A percentile compares a stretch with the other conserved stretches of the same genome.
phyloP scores from a whole-genome alignment of 2,113 vertebrate species.

The Sisor rabdophorus region DNA sequence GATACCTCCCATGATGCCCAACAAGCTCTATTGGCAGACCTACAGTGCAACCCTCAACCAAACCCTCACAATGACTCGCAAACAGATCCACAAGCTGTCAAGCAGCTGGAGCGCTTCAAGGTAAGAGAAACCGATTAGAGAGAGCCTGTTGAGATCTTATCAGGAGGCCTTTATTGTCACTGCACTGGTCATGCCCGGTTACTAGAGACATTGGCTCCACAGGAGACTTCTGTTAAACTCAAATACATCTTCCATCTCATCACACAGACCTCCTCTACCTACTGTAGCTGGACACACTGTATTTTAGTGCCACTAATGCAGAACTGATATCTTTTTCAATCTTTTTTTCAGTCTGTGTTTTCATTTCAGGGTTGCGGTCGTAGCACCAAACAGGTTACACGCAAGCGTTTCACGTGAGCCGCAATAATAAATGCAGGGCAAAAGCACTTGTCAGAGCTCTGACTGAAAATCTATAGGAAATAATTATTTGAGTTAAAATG shows the following conservation, averaged over 20 bases:
- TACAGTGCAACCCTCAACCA: constrained; percentile 47
- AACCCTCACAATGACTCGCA: constrained; percentile 27
- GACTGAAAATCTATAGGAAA: constrained; percentile 55
- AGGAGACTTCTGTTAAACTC: constrained; percentile 24
- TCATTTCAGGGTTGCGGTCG: neutral
- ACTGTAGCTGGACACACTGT: constrained; percentile 1
- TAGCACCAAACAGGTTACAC: constrained; percentile 19
- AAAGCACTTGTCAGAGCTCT: constrained; percentile 47
- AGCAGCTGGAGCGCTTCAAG: constrained; percentile 94
- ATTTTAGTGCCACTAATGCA: constrained; percentile 16
- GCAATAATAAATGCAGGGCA: constrained; percentile 47
- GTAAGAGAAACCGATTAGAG: constrained; percentile 64
- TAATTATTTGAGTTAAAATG: constrained; percentile 56
- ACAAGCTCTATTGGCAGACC: constrained; percentile 16
- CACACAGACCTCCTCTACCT: constrained; percentile 21
- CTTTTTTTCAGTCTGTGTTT: no score
- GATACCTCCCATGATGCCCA: neutral
- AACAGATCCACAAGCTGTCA: constrained; percentile 60
- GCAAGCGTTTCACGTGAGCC: constrained; percentile 32
- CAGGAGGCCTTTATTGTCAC: constrained; percentile 32
- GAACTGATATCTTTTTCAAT: constrained; percentile 18
- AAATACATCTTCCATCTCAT: constrained; percentile 33
- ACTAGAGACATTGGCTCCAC: constrained; percentile 34
- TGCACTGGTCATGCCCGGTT: constrained; percentile 35
- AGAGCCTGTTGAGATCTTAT: constrained; percentile 33